Evolutionary conservation across 2,888 invertebrate species (phyloP).

Genomic region (Nomada fabriciana): DNA sequence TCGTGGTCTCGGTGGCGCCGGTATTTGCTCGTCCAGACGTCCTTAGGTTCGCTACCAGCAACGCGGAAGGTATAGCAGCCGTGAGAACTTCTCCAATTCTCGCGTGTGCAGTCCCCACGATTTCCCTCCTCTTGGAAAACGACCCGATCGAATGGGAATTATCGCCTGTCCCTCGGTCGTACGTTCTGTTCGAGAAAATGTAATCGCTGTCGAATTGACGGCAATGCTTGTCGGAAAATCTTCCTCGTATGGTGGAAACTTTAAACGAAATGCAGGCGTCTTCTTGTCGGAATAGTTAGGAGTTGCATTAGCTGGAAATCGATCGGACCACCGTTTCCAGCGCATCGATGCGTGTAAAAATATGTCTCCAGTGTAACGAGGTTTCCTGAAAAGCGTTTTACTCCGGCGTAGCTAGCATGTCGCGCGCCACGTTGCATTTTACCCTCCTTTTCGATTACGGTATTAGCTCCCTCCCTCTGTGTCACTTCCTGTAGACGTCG

Average conservation of each 20-base stretch:
- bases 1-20: slow-evolving; percentile 14
- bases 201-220: slow-evolving; percentile 17
- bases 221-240: too few species aligned
- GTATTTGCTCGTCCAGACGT: not conserved
- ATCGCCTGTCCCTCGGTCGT: slow-evolving; percentile 2
- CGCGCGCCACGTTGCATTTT: not conserved
- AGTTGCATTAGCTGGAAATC: not conserved
- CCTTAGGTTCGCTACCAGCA: not conserved
- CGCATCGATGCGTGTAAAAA: slow-evolving; percentile 39
- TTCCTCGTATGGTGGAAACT: too few species aligned
- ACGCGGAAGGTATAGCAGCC: slow-evolving; percentile 7
- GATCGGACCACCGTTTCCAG: slow-evolving; percentile 16
- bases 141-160: not conserved
- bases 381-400: slow-evolving; percentile 29
- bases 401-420: not conserved
- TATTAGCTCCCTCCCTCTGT: not conserved
- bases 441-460: slow-evolving; percentile 9
- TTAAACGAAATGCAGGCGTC: too few species aligned
- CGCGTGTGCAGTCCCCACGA: not conserved
- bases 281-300: too few species aligned
- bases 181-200: slow-evolving; percentile 1
- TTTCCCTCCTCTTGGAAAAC: not conserved
- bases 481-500: slow-evolving; percentile 6
- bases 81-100: slow-evolving; percentile 29
- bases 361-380: slow-evolving; percentile 4